Percentiles rank a stretch among this genome's conserved stretches.
These are phyloP conservation scores for Alloplasta piceator DNA, from an alignment of 2,888 invertebrate species.

Conservation along the genomic window DNA sequence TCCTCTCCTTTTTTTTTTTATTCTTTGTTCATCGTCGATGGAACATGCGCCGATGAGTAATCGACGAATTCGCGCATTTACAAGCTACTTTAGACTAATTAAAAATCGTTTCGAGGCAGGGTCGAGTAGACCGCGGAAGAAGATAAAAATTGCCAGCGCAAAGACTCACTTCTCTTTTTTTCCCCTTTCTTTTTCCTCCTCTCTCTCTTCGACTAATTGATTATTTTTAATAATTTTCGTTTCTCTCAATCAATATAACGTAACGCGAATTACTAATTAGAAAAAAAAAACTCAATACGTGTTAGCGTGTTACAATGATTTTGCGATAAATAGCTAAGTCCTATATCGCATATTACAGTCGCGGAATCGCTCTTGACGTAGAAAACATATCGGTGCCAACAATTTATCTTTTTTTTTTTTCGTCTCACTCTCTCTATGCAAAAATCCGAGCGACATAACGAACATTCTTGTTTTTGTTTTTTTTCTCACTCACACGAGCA, in stretches of 20 bases:
- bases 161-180: conserved; percentile 26
- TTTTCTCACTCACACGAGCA: conserved; percentile 17
- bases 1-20: conserved; percentile 14
- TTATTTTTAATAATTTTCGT: conserved; percentile 15
- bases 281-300: conserved; percentile 35
- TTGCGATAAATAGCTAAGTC: conserved; percentile 53
- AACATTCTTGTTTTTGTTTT: conserved; percentile 23
- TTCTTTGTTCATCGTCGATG: conserved; percentile 14
- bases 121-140: conserved; percentile 41
- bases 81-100: conserved; percentile 54
- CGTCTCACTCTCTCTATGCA: not conserved
- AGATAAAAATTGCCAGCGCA: conserved; percentile 45
- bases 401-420: conserved; percentile 22
- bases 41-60: not conserved
- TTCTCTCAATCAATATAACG: conserved; percentile 54
- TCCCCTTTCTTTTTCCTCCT: conserved; percentile 4
- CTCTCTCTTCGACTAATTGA: conserved; percentile 19
- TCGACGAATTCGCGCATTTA: conserved; percentile 32
- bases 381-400: conserved; percentile 35
- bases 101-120: conserved; percentile 43
- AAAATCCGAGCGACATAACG: conserved; percentile 34
- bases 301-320: conserved; percentile 46
- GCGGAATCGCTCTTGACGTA: conserved; percentile 20
- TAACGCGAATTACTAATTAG: conserved; percentile 62
- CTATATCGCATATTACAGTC: conserved; percentile 13